Percentiles rank a stretch among this genome's conserved stretches.
Conservation (phyloP, 2,797 vertebrate genomes). For the Parotocinclus haroldoi region DNA sequence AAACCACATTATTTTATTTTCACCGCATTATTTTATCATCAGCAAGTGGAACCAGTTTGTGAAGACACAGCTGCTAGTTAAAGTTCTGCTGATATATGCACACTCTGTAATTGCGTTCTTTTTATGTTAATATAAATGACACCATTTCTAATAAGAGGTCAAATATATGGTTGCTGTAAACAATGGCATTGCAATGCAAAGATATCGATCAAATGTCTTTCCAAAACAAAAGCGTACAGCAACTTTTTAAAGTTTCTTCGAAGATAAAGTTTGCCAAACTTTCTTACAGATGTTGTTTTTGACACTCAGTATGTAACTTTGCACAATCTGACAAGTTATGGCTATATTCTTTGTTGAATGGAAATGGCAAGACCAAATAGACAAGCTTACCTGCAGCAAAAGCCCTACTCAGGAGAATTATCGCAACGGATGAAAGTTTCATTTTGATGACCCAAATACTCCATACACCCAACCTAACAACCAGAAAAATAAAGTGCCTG, state of each 20-base stretch:
- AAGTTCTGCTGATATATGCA: no score
- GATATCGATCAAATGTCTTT: no score
- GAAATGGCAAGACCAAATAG: slow-evolving; percentile 51
- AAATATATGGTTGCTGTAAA: no score
- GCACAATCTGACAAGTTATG: no score
- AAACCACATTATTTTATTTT: slow-evolving; percentile 50
- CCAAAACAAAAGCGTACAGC: background rate
- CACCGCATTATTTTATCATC: slow-evolving; percentile 1
- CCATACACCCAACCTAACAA: slow-evolving; percentile 74
- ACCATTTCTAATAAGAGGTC: no score
- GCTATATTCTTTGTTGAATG: background rate
- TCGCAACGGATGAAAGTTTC: slow-evolving; percentile 71
- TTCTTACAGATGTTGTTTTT: slow-evolving; percentile 13
- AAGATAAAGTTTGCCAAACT: slow-evolving; percentile 11
- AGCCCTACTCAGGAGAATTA: slow-evolving; percentile 77
- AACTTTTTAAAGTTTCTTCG: slow-evolving; percentile 9
- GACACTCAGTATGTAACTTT: no score
- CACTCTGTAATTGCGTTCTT: no score
- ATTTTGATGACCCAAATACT: slow-evolving; percentile 75
- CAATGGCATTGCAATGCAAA: no score
- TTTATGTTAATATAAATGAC: no score
- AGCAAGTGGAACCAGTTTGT: no score
- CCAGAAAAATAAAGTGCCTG: slow-evolving; percentile 49
- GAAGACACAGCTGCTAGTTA: no score
- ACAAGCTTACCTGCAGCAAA: slow-evolving; percentile 74